phyloP scores from a whole-genome alignment of 2,888 invertebrate genomes.

The Cyaniris semiargus region DNA sequence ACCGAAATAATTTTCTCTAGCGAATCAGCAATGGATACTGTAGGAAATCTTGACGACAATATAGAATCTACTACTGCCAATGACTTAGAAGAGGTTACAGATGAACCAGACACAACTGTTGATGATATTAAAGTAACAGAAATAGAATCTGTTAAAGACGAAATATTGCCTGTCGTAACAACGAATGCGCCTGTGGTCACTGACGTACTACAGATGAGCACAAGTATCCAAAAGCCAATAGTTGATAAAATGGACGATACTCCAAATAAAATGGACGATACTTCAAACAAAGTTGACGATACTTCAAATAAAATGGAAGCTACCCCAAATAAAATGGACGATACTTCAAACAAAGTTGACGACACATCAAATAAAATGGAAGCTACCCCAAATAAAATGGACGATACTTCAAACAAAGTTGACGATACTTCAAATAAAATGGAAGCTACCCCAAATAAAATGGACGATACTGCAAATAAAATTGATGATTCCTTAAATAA shows the following conservation, averaged over 20 bases:
- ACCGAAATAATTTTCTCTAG: constrained; percentile 40
- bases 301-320: constrained; percentile 41
- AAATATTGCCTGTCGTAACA: constrained; percentile 4
- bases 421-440: constrained; percentile 41
- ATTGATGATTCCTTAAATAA: not conserved
- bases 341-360: constrained; percentile 41
- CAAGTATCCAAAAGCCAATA: constrained; percentile 7
- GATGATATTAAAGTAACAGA: constrained; percentile 24
- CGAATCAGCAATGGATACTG: constrained; percentile 25
- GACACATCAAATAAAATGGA: constrained; percentile 41
- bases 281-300: constrained; percentile 40
- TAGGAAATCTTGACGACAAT: not conserved
- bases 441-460: constrained; percentile 40
- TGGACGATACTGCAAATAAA: constrained; percentile 41
- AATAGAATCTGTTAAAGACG: constrained; percentile 21
- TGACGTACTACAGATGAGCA: constrained; percentile 1
- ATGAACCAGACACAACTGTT: constrained; percentile 20
- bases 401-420: constrained; percentile 41
- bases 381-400: constrained; percentile 40
- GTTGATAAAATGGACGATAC: constrained; percentile 34
- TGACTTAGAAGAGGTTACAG: constrained; percentile 33
- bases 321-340: constrained; percentile 40
- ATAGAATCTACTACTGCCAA: constrained; percentile 21
- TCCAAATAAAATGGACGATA: constrained; percentile 40
- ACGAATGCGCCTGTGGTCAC: not conserved